These are phyloP conservation scores for Drosophila arizonae DNA, from an alignment of 1,140 invertebrate genomes.

Conservation along the genomic window DNA sequence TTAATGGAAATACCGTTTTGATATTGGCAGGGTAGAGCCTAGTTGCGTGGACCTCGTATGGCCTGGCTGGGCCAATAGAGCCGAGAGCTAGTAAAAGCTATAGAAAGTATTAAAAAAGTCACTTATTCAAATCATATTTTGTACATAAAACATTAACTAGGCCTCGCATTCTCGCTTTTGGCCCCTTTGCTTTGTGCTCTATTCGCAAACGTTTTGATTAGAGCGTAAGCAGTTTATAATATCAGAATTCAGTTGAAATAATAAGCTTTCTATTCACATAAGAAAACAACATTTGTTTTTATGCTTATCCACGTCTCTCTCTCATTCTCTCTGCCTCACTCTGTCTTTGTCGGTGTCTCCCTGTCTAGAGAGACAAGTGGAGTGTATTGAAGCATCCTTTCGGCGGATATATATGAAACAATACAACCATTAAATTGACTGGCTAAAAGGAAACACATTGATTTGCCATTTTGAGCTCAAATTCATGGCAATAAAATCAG, in stretches of 20 bases:
- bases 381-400: conserved; percentile 4
- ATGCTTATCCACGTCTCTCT: too few relatives aligned
- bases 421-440: conserved; percentile 72
- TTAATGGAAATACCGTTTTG: conserved; percentile 37
- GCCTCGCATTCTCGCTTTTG: too few relatives aligned
- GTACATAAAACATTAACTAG: neutral
- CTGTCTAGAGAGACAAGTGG: neutral
- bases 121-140: conserved; percentile 6
- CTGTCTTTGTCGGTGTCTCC: too few relatives aligned
- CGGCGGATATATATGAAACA: conserved; percentile 32
- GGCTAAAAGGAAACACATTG: conserved; percentile 74
- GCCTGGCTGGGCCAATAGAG: too few relatives aligned
- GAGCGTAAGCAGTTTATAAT: too few relatives aligned
- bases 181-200: neutral
- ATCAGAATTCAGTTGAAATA: conserved; percentile 1
- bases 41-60: too few relatives aligned
- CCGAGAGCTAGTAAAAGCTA: neutral
- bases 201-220: conserved; percentile 7
- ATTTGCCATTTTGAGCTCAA: conserved; percentile 77
- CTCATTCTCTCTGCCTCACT: neutral
- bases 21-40: neutral
- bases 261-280: neutral
- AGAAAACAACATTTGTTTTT: too few relatives aligned
- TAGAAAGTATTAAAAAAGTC: neutral
- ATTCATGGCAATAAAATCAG: conserved; percentile 79